phyloP scores from a whole-genome alignment of 2,797 vertebrate species.

The Cottoperca gobio region DNA sequence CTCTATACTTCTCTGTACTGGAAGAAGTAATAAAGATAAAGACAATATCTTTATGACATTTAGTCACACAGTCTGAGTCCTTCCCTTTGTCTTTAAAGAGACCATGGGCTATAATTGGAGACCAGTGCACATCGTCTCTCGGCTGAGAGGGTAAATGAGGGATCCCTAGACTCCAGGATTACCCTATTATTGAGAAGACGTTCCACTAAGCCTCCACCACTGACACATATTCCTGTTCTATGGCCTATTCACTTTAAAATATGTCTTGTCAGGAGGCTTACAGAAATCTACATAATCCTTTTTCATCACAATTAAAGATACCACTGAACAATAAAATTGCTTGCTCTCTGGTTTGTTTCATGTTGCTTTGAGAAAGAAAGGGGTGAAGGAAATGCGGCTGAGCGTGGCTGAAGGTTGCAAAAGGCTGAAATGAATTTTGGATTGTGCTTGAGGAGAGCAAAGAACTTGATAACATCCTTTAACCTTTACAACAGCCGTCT shows the following conservation, averaged over 20 bases:
- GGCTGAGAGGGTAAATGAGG: constrained; percentile 85
- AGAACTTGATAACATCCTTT: constrained; percentile 28
- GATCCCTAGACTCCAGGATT: constrained; percentile 88
- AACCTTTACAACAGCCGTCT: constrained; percentile 33
- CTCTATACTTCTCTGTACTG: constrained; percentile 30
- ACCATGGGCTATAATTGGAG: constrained; percentile 80
- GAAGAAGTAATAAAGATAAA: constrained; percentile 74
- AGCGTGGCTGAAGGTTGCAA: constrained; percentile 64
- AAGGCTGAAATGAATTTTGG: constrained; percentile 55
- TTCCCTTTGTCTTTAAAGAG: constrained; percentile 77
- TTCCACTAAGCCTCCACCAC: constrained; percentile 86
- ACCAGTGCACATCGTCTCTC: constrained; percentile 81
- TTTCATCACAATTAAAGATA: constrained; percentile 91
- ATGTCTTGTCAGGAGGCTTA: constrained; percentile 89
- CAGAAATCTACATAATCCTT: constrained; percentile 89
- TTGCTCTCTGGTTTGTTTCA: constrained; percentile 88
- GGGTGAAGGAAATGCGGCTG: constrained; percentile 58
- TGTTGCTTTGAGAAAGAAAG: constrained; percentile 75
- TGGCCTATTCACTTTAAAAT: constrained; percentile 88
- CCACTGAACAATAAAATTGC: constrained; percentile 90
- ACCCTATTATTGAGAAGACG: constrained; percentile 87
- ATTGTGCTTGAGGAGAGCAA: constrained; percentile 27
- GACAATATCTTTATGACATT: constrained; percentile 76
- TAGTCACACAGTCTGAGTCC: constrained; percentile 78
- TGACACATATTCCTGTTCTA: constrained; percentile 88